Base-by-base conservation (phyloP, 64 coral and sea anemone genomes). In the Dendrophyllia cribrosa region DNA sequence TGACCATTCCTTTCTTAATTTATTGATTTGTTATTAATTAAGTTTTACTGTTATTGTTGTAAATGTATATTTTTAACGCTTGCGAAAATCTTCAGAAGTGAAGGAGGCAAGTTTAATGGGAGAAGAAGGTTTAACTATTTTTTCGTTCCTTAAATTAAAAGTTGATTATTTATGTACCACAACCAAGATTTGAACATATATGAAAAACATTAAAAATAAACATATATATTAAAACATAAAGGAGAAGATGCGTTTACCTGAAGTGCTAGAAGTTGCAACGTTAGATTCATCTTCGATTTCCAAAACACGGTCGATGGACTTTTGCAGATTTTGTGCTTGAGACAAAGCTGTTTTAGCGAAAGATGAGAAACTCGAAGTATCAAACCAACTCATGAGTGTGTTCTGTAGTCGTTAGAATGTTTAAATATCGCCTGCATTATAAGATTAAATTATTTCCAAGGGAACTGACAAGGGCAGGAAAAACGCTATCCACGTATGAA, bases 351-450 rank as follows among this genome's bases (percentile, higher is more conserved):
- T 94, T 49, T 94, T 97, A 20, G 95, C 95, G 72, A 90, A 97
- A 70, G 82, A 94, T 12, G 95, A 94, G 11, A 97, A 87, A 22
- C 92, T 94, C 5, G 95, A 50, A 17, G 95, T 11, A 87, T 93
- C 95, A 94, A 97, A 97, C 95, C 95, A 97, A 76, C 95, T 97
- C 95, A 97, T 97, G 24, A 73, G 66, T 50, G 55, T 9, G 9
- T 6, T 62, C 19, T 16, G 19, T 9, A 48, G 45, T 84, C 8
- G 7, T 68, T 67, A 67, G 9, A 67, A 9, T 6, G 34, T 10
- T 17, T 84, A 51, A 20, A 67, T 51, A 6, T 21, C 11, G 45
- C 19, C 80, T 66, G 9, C 16, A n/a, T 44, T 13, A 51, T 62
- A 45, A 66, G 43, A 21, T 67, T 19, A 22, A 46, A 44, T n/a